Evolutionary conservation across 2,113 vertebrate genomes (phyloP).

Genomic region (Austrofundulus limnaeus): DNA sequence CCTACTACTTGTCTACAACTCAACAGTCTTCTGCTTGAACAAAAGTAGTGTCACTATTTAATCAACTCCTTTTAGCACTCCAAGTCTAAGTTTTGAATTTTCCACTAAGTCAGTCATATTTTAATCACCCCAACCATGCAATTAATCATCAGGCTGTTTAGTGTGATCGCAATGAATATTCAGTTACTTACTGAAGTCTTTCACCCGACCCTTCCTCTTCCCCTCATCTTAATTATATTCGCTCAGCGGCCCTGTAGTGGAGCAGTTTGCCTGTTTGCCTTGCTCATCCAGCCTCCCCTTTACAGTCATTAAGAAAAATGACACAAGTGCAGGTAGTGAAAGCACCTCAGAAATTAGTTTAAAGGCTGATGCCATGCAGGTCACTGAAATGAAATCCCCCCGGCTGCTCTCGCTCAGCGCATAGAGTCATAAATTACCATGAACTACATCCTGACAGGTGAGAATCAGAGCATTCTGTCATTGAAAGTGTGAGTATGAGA

Average conservation of each 20-base stretch:
- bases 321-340: slow-evolving; percentile 53
- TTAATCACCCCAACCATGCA: slow-evolving; percentile 55
- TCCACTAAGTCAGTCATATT: slow-evolving; percentile 56
- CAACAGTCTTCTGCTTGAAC: slow-evolving; percentile 9
- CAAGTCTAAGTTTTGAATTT: slow-evolving; percentile 49
- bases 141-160: slow-evolving; percentile 70
- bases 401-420: slow-evolving; percentile 5
- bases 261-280: slow-evolving; percentile 46
- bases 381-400: slow-evolving; percentile 32
- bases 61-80: slow-evolving; percentile 42
- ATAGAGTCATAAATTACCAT: slow-evolving; percentile 61
- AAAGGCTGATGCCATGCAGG: slow-evolving; percentile 48
- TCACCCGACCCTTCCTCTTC: slow-evolving; percentile 53
- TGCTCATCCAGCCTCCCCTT: slow-evolving; percentile 42
- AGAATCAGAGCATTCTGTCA: slow-evolving; percentile 54
- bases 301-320: slow-evolving; percentile 71
- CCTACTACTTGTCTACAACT: not conserved
- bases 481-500: slow-evolving; percentile 31
- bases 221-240: slow-evolving; percentile 63
- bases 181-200: slow-evolving; percentile 63
- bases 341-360: slow-evolving; percentile 61
- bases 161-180: slow-evolving; percentile 74
- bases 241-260: slow-evolving; percentile 39
- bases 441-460: slow-evolving; percentile 44
- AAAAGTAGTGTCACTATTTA: slow-evolving; percentile 25